phyloP scores from a whole-genome alignment of 2,113 vertebrate genomes.

The Macrotis lagotis region DNA sequence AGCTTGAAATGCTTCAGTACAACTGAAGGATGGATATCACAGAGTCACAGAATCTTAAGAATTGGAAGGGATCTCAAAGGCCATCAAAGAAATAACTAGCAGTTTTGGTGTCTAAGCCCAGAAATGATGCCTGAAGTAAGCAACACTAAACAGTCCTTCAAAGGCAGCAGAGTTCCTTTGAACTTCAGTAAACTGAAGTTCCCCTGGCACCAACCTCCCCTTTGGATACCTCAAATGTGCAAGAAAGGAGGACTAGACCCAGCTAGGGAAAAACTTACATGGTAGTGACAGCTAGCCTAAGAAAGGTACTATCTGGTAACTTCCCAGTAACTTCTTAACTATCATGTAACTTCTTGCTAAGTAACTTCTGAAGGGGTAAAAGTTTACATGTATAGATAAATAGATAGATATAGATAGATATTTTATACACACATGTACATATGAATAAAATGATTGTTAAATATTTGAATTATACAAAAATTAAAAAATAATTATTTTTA shows the following conservation, averaged over 20 bases:
- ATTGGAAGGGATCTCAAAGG: not conserved
- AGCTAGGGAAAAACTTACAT: not conserved
- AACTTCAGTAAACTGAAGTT: no score
- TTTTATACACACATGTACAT: no score
- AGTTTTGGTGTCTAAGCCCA: not conserved
- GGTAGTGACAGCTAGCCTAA: not conserved
- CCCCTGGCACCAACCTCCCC: no score
- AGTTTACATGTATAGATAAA: no score
- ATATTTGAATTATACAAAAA: not conserved
- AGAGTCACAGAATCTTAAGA: not conserved
- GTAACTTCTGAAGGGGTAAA: not conserved
- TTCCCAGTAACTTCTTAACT: not conserved
- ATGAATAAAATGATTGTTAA: not conserved
- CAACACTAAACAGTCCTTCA: not conserved
- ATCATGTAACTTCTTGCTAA: not conserved
- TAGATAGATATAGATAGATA: no score
- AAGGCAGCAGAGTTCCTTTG: not conserved
- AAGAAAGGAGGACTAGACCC: not conserved
- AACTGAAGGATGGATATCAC: not conserved
- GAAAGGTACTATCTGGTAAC: not conserved
- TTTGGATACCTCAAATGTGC: not conserved
- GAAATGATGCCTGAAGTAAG: not conserved
- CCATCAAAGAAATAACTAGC: not conserved
- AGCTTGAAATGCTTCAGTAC: conserved; percentile 7
- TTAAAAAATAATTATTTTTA: not conserved